These are phyloP conservation scores for Platypus cylindrus DNA, from an alignment of 2,888 invertebrate species.

Conservation along the genomic window DNA sequence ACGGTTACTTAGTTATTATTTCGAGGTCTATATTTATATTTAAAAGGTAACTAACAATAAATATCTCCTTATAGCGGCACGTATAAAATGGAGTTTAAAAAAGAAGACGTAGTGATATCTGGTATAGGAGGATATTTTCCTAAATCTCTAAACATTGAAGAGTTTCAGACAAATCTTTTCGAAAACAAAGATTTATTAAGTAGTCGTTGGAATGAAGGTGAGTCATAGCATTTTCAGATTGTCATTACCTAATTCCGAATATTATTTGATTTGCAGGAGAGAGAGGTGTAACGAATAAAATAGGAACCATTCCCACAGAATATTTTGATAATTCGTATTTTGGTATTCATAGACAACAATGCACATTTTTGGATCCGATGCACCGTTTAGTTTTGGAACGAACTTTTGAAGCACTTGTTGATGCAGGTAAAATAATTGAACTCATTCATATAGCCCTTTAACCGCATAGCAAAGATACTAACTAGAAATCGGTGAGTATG, in stretches of 20 bases:
- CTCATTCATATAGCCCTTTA: too few species aligned
- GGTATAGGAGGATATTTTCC: too few species aligned
- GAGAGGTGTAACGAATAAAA: conserved; percentile 28
- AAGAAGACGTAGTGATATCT: conserved; percentile 35
- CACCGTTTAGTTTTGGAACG: conserved; percentile 34
- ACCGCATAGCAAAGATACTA: too few species aligned
- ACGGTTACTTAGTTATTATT: too few species aligned
- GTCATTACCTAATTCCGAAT: too few species aligned
- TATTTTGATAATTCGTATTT: conserved; percentile 37
- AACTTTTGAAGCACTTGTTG: conserved; percentile 36
- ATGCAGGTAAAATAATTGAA: conserved; percentile 31
- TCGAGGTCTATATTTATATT: too few species aligned
- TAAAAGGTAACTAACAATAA: too few species aligned
- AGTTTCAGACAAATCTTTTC: conserved; percentile 43
- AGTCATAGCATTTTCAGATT: too few species aligned
- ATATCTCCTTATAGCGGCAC: too few species aligned
- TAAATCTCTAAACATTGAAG: conserved; percentile 46
- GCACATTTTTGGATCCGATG: conserved; percentile 37
- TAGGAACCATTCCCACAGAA: conserved; percentile 30
- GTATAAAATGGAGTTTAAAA: conserved; percentile 19
- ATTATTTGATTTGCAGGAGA: conserved; percentile 22
- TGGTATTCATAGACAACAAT: conserved; percentile 37
- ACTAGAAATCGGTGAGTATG: too few species aligned
- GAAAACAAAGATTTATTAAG: conserved; percentile 28
- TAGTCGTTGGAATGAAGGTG: too few species aligned